Evolutionary conservation across 2,113 vertebrate genomes (phyloP), one percentile per base, ranked within the genome.

Genomic region (Notothenia coriiceps): DNA sequence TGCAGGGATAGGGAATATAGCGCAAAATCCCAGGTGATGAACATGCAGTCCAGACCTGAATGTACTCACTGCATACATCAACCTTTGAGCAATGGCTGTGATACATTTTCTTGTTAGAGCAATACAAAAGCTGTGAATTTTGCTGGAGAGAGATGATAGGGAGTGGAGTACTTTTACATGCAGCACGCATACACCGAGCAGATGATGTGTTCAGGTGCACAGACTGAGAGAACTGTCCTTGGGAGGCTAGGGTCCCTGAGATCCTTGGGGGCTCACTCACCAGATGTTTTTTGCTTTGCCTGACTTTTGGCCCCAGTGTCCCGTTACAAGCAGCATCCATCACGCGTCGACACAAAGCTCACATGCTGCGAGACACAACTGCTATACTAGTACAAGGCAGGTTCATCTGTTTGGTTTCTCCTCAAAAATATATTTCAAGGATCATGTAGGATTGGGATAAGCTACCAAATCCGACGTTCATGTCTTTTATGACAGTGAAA

Each of bases 261-360:
- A 35, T 86, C 77, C 61, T 83, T 10, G 7, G 74, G 66, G 71
- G 29, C 73, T 50, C 70, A 13, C 10, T 9, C 33, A 44, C 64
- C 84, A 87, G 80, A 82, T 90, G 84, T 84, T 84, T 40, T 60
- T 60, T 25, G 70, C 75, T 76, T 18, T 51, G 63, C 61, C 46
- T 63, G 20, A n/a, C 29, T 68, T 76, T 70, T 22, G 20, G 46
- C 77, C 63, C 66, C 22, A 12, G 62, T 44, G 76, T 69, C 76
- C 59, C 54, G 6, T 70, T 63, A 75, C 73, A 51, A 77, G 77
- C 10, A n/a, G 57, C 70, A 79, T 86, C 78, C 64, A 74, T 90
- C 77, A 84, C 9, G 22, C 13, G 33, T 11, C 6, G 60, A 59
- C 70, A 25, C 57, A 50, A 55, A 72, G 18, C n/a, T 62, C 43